A percentile compares a stretch with the other conserved stretches of the same genome.
Evolutionary conservation across 2,113 vertebrate species (phyloP).

Genomic region (Anseranas semipalmata): DNA sequence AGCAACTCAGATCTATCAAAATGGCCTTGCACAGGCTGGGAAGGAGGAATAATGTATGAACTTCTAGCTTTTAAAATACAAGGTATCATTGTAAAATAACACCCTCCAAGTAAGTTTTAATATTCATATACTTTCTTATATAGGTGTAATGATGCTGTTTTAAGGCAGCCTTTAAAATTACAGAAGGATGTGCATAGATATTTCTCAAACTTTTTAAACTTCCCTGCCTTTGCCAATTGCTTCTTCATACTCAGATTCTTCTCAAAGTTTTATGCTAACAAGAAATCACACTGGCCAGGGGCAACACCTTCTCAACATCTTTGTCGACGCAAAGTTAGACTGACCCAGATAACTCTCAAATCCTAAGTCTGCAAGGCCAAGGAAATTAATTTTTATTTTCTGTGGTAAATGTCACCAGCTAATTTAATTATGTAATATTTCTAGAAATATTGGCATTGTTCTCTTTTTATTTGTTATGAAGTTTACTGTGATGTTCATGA

Average conservation of each 20-base stretch:
- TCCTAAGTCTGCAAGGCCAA: neutral
- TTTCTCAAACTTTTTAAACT: neutral
- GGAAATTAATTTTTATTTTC: too few species aligned
- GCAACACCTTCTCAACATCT: neutral
- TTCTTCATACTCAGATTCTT: neutral
- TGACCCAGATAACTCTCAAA: neutral
- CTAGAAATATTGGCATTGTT: neutral
- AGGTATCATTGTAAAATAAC: neutral
- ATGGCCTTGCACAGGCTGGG: neutral
- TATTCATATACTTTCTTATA: neutral
- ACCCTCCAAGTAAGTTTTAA: neutral
- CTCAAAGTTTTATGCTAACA: neutral
- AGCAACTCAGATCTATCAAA: conserved; percentile 5
- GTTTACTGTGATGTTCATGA: neutral
- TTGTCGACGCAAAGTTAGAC: neutral
- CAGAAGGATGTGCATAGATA: neutral
- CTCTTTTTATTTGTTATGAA: neutral
- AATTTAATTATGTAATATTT: neutral
- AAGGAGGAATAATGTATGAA: neutral
- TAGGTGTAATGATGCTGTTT: neutral
- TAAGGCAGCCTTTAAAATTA: neutral
- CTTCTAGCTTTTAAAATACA: neutral
- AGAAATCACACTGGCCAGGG: neutral
- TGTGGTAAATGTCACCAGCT: neutral
- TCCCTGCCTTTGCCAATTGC: neutral